Evolutionary conservation across 1,140 invertebrate species (phyloP).

Genomic region (Pseudomyrmex pallidus): DNA sequence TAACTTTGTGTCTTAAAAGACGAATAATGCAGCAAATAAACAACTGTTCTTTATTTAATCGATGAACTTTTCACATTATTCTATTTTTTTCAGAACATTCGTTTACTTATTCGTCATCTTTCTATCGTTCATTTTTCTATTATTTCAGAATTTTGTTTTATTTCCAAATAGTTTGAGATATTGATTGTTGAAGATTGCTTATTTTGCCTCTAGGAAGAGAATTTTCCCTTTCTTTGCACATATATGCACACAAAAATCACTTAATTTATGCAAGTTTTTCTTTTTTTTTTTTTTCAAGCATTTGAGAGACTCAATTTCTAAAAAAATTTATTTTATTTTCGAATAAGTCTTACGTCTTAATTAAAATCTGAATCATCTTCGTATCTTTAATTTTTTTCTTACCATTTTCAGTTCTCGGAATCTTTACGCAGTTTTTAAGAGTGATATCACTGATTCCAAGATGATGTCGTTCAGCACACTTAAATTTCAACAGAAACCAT

Average conservation of each 20-base stretch:
- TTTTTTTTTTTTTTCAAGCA: not conserved
- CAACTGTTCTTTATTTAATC: conserved; percentile 26
- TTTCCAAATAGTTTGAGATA: conserved; percentile 67
- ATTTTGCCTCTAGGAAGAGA: not conserved
- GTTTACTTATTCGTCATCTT: conserved; percentile 2
- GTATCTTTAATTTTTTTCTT: not conserved
- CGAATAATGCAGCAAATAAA: not conserved
- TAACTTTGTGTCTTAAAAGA: conserved; percentile 12
- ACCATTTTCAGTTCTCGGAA: not conserved
- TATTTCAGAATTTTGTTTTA: conserved; percentile 50
- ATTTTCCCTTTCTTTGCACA: not conserved
- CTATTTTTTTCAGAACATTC: not conserved
- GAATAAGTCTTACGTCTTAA: conserved; percentile 9
- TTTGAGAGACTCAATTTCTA: not conserved
- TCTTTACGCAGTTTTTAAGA: conserved; percentile 10
- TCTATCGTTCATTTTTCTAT: conserved; percentile 10
- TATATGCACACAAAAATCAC: no score
- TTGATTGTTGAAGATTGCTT: conserved; percentile 49
- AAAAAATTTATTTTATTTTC: not conserved
- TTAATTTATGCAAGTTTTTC: not conserved
- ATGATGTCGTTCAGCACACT: not conserved
- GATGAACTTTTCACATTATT: not conserved
- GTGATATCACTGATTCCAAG: conserved; percentile 6
- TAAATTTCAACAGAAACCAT: conserved; percentile 17
- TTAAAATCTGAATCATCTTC: not conserved